Conservation (phyloP, 2,113 vertebrate species). For the Coracopsis vasa region DNA sequence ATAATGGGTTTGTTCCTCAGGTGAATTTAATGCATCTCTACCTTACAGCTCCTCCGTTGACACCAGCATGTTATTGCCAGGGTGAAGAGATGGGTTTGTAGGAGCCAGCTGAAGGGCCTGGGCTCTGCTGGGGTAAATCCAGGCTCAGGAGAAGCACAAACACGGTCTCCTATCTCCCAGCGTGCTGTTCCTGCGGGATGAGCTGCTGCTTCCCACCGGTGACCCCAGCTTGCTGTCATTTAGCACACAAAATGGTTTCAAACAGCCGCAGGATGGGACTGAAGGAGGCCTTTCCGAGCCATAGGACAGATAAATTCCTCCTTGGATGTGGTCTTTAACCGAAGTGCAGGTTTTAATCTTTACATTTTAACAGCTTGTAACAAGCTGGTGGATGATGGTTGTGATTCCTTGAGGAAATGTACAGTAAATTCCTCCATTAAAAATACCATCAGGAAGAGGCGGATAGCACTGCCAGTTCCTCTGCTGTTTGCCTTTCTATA, state of each 20-base stretch:
- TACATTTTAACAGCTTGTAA: not conserved
- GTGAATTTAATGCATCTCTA: rapidly evolving
- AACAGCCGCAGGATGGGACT: not conserved
- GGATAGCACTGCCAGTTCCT: not conserved
- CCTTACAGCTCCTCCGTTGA: not conserved
- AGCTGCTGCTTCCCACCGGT: not conserved
- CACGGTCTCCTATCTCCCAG: not conserved
- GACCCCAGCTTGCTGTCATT: not conserved
- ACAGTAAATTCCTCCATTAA: not conserved
- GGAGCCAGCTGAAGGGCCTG: not conserved
- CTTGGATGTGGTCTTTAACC: not conserved
- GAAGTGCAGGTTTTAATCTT: not conserved
- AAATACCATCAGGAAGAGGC: not conserved
- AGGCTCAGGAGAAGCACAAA: not conserved
- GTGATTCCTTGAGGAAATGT: not conserved
- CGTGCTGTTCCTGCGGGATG: not conserved
- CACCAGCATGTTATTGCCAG: too few species aligned
- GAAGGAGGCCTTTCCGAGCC: not conserved
- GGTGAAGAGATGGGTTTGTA: not conserved
- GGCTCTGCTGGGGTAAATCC: not conserved
- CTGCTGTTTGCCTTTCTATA: not conserved
- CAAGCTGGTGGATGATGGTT: not conserved
- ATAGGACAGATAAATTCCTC: not conserved
- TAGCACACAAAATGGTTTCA: not conserved
- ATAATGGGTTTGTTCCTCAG: rapidly evolving